Evolutionary conservation across 2,797 vertebrate genomes (phyloP).

Genomic region (Austrolebias charrua): DNA sequence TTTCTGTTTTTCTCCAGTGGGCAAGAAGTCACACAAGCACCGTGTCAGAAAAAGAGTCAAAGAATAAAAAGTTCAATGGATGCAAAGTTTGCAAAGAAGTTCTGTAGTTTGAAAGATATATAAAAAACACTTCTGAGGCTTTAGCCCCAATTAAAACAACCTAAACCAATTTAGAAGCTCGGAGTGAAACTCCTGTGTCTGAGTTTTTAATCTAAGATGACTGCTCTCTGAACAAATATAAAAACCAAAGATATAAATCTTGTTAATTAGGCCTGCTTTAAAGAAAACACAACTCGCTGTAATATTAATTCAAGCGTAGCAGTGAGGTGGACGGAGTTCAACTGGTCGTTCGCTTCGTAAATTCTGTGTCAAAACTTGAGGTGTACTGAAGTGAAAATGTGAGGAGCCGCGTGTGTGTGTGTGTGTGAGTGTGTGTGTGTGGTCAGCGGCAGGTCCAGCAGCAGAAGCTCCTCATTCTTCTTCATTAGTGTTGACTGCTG

Average conservation of each 20-base stretch:
- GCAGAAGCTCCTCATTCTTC: slow-evolving; percentile 67
- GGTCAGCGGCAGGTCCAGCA: slow-evolving; percentile 58
- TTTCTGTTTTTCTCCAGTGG: slow-evolving; percentile 24
- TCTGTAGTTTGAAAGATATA: slow-evolving; percentile 34
- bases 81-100: slow-evolving; percentile 46
- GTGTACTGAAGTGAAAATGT: slow-evolving; percentile 17
- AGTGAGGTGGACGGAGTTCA: slow-evolving; percentile 29
- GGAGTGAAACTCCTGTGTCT: slow-evolving; percentile 24
- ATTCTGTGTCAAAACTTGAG: slow-evolving; percentile 37
- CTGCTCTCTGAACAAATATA: slow-evolving; percentile 38
- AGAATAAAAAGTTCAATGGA: slow-evolving; percentile 27
- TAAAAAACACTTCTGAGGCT: slow-evolving; percentile 35
- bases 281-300: slow-evolving; percentile 36
- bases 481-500: slow-evolving; percentile 70
- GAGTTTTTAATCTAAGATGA: slow-evolving; percentile 22
- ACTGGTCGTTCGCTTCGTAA: slow-evolving; percentile 26
- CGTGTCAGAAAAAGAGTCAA: slow-evolving; percentile 27
- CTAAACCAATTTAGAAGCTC: slow-evolving; percentile 37
- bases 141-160: slow-evolving; percentile 59
- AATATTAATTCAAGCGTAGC: slow-evolving; percentile 43
- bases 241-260: slow-evolving; percentile 37
- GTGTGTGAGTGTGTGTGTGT: slow-evolving; percentile 3
- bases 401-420: neutral
- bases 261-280: slow-evolving; percentile 58
- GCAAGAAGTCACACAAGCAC: slow-evolving; percentile 11